Percentiles rank a stretch among this genome's conserved stretches.
Conservation (phyloP, 2,888 invertebrate genomes). For the Archips crataeganus region DNA sequence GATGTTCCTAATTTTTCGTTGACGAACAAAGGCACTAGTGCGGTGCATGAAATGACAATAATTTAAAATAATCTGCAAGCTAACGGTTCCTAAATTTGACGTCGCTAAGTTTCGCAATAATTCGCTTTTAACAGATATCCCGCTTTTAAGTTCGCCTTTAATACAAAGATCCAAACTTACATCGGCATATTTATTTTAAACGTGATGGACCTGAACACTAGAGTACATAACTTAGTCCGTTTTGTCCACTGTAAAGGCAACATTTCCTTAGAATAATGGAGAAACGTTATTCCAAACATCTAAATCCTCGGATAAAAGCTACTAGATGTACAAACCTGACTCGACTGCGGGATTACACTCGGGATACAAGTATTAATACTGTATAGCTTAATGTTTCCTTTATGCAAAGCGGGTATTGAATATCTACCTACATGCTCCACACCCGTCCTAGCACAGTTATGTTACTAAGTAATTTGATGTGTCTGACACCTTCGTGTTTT, state of each 20-base stretch:
- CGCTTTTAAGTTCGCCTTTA: neutral
- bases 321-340: neutral
- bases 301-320: neutral
- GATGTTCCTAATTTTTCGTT: neutral
- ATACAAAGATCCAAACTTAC: neutral
- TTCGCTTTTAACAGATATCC: neutral
- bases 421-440: neutral
- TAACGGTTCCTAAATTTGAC: neutral
- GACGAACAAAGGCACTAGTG: neutral
- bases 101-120: neutral
- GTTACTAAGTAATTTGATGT: neutral
- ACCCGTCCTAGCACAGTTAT: neutral
- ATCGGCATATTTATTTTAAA: too few species aligned
- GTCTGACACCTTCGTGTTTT: neutral
- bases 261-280: neutral
- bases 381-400: slow-evolving; percentile 2
- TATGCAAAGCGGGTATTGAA: neutral
- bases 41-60: neutral
- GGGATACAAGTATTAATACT: slow-evolving; percentile 3
- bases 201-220: too few species aligned
- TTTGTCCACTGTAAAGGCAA: neutral
- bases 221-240: neutral
- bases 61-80: neutral
- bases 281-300: neutral
- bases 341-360: neutral